Percentiles rank a stretch among this genome's conserved stretches.
phyloP scores from a whole-genome alignment of 2,113 vertebrate genomes.

The Verasper variegatus region DNA sequence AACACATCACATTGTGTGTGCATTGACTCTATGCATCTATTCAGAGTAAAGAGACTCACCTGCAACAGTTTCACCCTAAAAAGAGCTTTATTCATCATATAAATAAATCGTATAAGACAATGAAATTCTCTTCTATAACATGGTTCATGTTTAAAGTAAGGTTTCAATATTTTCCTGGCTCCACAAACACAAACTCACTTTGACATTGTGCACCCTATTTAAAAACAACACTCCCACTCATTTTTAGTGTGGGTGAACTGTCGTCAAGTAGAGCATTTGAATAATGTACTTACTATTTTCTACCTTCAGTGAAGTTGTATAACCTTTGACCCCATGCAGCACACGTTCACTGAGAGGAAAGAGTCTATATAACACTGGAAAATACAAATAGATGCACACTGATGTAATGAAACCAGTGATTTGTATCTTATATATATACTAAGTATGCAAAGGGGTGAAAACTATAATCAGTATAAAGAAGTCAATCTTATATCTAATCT shows the following conservation, averaged over 20 bases:
- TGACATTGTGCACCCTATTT: background rate
- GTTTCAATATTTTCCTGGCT: background rate
- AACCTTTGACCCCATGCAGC: background rate
- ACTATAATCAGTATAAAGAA: no score
- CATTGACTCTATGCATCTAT: background rate
- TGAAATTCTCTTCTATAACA: background rate
- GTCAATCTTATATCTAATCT: no score
- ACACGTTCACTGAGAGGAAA: background rate
- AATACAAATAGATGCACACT: background rate
- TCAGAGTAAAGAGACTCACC: background rate
- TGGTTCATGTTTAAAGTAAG: background rate
- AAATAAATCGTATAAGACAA: background rate
- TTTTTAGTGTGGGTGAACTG: background rate
- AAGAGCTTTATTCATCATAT: background rate
- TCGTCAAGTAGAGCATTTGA: background rate
- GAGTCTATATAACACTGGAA: background rate
- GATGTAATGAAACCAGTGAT: background rate
- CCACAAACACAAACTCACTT: background rate
- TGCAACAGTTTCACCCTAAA: background rate
- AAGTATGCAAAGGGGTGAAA: no score
- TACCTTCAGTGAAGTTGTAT: background rate
- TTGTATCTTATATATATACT: background rate
- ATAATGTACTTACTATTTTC: background rate
- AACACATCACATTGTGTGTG: background rate
- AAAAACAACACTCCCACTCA: background rate